phyloP scores from a whole-genome alignment of 1,140 invertebrate species.

The Acarapis woodi region DNA sequence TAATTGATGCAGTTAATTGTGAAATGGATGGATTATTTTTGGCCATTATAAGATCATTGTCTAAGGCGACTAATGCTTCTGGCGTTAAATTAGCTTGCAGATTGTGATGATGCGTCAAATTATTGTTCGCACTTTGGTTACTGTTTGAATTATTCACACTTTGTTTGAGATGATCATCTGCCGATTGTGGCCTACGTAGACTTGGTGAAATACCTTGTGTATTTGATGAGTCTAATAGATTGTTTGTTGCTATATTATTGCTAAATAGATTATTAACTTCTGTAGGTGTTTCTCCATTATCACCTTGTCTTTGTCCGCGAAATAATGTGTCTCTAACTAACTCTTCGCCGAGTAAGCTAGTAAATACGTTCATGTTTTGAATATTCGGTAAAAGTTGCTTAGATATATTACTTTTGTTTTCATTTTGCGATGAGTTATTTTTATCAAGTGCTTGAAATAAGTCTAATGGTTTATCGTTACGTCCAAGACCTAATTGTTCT shows the following conservation, averaged over 20 bases:
- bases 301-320: slow-evolving; percentile 28
- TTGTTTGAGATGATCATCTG: too few species aligned
- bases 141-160: too few species aligned
- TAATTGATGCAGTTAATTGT: too few species aligned
- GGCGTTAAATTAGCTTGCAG: too few species aligned
- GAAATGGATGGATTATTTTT: slow-evolving; percentile 19
- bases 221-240: too few species aligned
- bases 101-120: too few species aligned
- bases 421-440: slow-evolving; percentile 32
- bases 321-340: slow-evolving; percentile 35
- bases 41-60: slow-evolving; percentile 5
- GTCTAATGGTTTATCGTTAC: slow-evolving; percentile 33
- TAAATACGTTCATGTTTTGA: slow-evolving; percentile 32
- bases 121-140: too few species aligned
- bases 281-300: slow-evolving; percentile 33
- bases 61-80: too few species aligned
- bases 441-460: slow-evolving; percentile 40
- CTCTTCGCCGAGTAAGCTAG: slow-evolving; percentile 37
- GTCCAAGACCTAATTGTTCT: slow-evolving; percentile 11
- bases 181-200: slow-evolving; percentile 11
- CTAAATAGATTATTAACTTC: too few species aligned
- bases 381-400: slow-evolving; percentile 22
- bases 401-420: slow-evolving; percentile 15
- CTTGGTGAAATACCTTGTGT: not conserved
- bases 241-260: too few species aligned